Evolutionary conservation across 2,888 invertebrate species (phyloP).

Genomic region (Lypha dubia): DNA sequence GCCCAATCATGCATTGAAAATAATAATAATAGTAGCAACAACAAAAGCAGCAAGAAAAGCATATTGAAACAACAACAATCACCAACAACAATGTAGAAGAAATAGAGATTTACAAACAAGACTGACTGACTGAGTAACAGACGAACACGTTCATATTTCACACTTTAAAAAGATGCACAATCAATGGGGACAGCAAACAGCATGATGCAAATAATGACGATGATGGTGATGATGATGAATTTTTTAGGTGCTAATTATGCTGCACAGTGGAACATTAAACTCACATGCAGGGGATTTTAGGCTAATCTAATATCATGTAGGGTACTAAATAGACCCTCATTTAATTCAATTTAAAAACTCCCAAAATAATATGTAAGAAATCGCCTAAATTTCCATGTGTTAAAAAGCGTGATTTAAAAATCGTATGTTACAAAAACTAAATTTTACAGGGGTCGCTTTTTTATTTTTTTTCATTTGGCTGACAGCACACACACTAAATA

Average conservation of each 20-base stretch:
- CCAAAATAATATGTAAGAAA: not conserved
- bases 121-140: conserved; percentile 7
- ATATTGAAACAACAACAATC: conserved; percentile 10
- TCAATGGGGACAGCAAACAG: conserved; percentile 58
- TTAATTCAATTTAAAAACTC: not conserved
- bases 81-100: conserved; percentile 10
- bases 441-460: too few species aligned
- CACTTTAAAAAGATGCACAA: conserved; percentile 45
- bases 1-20: conserved; percentile 46
- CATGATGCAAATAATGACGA: conserved; percentile 23
- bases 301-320: too few species aligned
- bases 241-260: conserved; percentile 15
- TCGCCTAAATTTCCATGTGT: not conserved
- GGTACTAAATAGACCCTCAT: too few species aligned
- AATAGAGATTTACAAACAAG: conserved; percentile 20
- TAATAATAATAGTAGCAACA: too few species aligned
- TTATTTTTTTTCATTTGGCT: too few species aligned
- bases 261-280: not conserved
- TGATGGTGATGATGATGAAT: conserved; percentile 20
- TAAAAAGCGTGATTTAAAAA: too few species aligned
- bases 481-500: too few species aligned
- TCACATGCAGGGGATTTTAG: too few species aligned
- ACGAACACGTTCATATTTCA: conserved; percentile 47
- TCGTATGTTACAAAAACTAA: too few species aligned
- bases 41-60: conserved; percentile 16